phyloP scores from a whole-genome alignment of 2,888 invertebrate genomes.

The Drosophila kanekoi region DNA sequence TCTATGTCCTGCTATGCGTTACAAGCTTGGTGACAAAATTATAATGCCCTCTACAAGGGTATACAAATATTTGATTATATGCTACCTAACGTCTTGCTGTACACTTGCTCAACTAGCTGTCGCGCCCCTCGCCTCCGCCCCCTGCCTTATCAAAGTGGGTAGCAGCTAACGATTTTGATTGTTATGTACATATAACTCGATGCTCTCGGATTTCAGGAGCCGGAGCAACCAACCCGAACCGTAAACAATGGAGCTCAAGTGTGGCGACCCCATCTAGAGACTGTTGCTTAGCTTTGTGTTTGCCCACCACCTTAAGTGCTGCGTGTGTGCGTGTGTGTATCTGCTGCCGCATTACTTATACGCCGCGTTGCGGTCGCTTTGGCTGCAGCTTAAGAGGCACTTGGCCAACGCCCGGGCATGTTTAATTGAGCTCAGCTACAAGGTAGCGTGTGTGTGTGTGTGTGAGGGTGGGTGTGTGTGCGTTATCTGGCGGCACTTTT shows the following conservation, averaged over 20 bases:
- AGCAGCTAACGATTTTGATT: slow-evolving; percentile 75
- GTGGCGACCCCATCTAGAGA: slow-evolving; percentile 33
- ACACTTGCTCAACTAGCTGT: slow-evolving; percentile 42
- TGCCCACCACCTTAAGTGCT: slow-evolving; percentile 9
- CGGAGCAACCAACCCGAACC: slow-evolving; percentile 31
- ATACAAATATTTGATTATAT: slow-evolving; percentile 75
- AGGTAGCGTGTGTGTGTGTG: slow-evolving; percentile 27
- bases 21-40: no score
- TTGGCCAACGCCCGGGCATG: slow-evolving; percentile 52
- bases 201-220: slow-evolving; percentile 63
- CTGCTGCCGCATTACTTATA: slow-evolving; percentile 67
- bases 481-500: slow-evolving; percentile 69
- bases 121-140: slow-evolving; percentile 6
- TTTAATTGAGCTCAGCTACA: slow-evolving; percentile 62
- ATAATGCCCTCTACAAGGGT: not conserved
- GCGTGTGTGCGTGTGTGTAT: slow-evolving; percentile 1
- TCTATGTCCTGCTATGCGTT: no score
- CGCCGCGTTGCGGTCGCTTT: slow-evolving; percentile 55
- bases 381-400: slow-evolving; percentile 53
- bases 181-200: slow-evolving; percentile 65
- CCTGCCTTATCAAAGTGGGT: slow-evolving; percentile 19
- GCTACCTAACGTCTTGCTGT: slow-evolving; percentile 39
- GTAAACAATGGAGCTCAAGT: slow-evolving; percentile 64
- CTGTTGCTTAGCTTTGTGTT: slow-evolving; percentile 52
- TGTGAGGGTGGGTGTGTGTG: slow-evolving; percentile 46